Evolutionary conservation across 2,888 invertebrate species (phyloP).

Genomic region (Quadriops clusia): DNA sequence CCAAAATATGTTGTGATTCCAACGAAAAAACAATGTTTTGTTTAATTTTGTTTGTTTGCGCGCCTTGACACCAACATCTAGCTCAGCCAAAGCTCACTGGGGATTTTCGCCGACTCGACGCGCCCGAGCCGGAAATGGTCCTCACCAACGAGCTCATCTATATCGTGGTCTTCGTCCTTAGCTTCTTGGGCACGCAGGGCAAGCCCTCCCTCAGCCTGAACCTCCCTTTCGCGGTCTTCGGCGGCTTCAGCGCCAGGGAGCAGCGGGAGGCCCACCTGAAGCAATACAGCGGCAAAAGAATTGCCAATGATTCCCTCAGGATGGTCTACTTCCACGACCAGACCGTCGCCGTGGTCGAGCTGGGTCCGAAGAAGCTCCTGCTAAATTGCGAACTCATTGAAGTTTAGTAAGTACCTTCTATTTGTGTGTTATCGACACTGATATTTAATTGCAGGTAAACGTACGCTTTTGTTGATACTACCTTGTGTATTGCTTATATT

Average conservation of each 20-base stretch:
- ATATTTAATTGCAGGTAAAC: too few species aligned
- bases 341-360: constrained; percentile 71
- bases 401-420: constrained; percentile 60
- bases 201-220: constrained; percentile 29
- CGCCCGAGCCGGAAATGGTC: too few species aligned
- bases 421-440: too few species aligned
- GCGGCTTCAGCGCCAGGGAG: constrained; percentile 16
- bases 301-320: constrained; percentile 52
- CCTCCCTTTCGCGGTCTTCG: constrained; percentile 24
- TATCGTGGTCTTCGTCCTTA: constrained; percentile 11
- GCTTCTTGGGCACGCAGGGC: constrained; percentile 23
- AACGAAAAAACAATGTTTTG: too few species aligned
- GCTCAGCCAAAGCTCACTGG: too few species aligned
- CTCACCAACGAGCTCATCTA: constrained; percentile 4
- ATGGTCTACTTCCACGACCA: constrained; percentile 74
- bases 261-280: constrained; percentile 37
- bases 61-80: too few species aligned
- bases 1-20: too few species aligned
- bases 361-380: constrained; percentile 57
- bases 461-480: too few species aligned
- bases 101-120: too few species aligned
- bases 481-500: too few species aligned
- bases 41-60: too few species aligned
- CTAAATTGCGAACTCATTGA: constrained; percentile 74
- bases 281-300: constrained; percentile 52